phyloP scores from a whole-genome alignment of 2,888 invertebrate species.

The Linyphia triangularis region DNA sequence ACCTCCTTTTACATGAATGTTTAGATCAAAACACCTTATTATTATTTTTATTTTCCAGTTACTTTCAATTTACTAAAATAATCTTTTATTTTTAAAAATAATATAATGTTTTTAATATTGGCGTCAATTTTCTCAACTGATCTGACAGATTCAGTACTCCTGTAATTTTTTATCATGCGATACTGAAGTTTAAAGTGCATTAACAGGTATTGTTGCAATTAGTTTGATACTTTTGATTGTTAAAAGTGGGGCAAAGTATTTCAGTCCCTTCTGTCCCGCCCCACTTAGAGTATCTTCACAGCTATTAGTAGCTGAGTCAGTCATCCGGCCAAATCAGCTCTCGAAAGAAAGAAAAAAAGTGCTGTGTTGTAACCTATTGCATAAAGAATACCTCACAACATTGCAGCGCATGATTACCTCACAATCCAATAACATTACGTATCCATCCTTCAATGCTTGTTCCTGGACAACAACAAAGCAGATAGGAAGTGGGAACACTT shows the following conservation, averaged over 20 bases:
- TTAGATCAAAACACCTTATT: too few relatives aligned
- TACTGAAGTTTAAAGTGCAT: too few relatives aligned
- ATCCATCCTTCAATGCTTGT: constrained; percentile 65
- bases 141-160: too few relatives aligned
- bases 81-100: too few relatives aligned
- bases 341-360: constrained; percentile 38
- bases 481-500: constrained; percentile 59
- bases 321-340: constrained; percentile 73
- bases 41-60: too few relatives aligned
- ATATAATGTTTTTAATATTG: too few relatives aligned
- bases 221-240: too few relatives aligned
- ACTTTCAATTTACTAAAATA: too few relatives aligned
- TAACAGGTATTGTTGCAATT: too few relatives aligned
- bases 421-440: constrained; percentile 64
- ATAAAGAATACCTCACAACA: constrained; percentile 68
- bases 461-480: constrained; percentile 39
- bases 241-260: background rate
- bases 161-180: too few relatives aligned
- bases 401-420: constrained; percentile 70
- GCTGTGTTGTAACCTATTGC: constrained; percentile 40
- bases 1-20: too few relatives aligned
- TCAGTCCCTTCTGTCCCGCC: constrained; percentile 26
- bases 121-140: too few relatives aligned
- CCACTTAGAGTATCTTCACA: constrained; percentile 37
- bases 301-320: constrained; percentile 66